These are phyloP conservation scores for Mesoclemmys tuberculata DNA, from an alignment of 2,113 vertebrate genomes.

Conservation along the genomic window DNA sequence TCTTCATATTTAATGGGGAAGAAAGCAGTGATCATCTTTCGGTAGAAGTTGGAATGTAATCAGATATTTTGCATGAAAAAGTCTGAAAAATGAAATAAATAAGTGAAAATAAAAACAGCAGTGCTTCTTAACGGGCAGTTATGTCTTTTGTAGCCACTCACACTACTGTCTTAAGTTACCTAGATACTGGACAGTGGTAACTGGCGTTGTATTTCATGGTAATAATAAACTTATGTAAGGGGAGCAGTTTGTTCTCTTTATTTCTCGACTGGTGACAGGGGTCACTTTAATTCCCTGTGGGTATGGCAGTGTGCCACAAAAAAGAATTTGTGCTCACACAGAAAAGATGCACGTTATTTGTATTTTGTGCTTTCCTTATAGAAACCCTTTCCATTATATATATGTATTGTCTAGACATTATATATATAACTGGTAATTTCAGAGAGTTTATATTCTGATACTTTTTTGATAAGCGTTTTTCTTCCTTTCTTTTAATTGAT, in stretches of 20 bases:
- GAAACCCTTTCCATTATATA: not conserved
- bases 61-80: not conserved
- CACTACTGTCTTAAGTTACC: not conserved
- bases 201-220: not conserved
- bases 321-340: fast-evolving
- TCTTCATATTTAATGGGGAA: not conserved
- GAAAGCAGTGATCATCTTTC: not conserved
- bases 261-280: not conserved
- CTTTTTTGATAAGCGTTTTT: not conserved
- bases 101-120: not conserved
- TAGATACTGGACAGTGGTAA: not conserved
- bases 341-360: not conserved
- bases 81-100: not conserved
- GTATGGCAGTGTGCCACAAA: not conserved
- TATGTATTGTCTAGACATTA: not conserved
- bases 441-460: not conserved
- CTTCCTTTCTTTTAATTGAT: not conserved
- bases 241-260: not conserved
- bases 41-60: not conserved
- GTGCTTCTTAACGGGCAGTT: not conserved
- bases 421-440: not conserved
- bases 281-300: not conserved
- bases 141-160: not conserved
- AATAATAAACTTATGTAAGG: not conserved
- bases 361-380: not conserved